Evolutionary conservation across 2,888 invertebrate genomes (phyloP).

Genomic region (Ectemnius continuus): DNA sequence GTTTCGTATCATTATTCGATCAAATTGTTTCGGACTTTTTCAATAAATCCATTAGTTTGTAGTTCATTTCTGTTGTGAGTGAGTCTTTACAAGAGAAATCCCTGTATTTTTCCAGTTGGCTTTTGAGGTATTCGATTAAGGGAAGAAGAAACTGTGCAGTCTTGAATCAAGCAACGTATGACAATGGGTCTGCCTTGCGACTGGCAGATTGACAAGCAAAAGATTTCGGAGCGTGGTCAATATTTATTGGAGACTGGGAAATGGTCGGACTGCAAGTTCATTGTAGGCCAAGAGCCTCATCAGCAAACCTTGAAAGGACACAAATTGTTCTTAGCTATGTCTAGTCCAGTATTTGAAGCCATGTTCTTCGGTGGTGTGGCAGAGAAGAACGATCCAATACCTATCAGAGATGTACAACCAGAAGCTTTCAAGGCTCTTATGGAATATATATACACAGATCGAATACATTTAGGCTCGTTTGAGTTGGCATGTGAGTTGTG

Average conservation of each 20-base stretch:
- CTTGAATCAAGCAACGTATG: too few relatives aligned
- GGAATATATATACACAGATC: constrained; percentile 91
- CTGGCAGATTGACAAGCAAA: constrained; percentile 87
- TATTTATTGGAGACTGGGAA: constrained; percentile 88
- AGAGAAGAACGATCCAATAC: constrained; percentile 87
- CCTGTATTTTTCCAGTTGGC: not conserved
- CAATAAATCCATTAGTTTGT: not conserved
- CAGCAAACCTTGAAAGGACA: constrained; percentile 87
- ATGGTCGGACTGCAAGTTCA: constrained; percentile 91
- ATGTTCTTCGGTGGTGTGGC: constrained; percentile 93
- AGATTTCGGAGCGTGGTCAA: constrained; percentile 86
- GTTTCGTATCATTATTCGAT: too few relatives aligned
- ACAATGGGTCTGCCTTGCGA: constrained; percentile 82
- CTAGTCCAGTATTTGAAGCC: constrained; percentile 92
- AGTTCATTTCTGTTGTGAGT: not conserved
- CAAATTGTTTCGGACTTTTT: too few relatives aligned
- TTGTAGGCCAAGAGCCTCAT: constrained; percentile 88
- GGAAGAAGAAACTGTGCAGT: not conserved
- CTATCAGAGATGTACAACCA: constrained; percentile 90
- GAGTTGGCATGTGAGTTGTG: constrained; percentile 93
- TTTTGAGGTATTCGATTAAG: not conserved
- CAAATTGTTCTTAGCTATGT: constrained; percentile 90
- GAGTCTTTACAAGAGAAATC: not conserved
- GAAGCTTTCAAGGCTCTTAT: constrained; percentile 90
- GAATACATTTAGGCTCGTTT: constrained; percentile 87